phyloP scores from a whole-genome alignment of 2,797 vertebrate species.

The Pseudotriccus pelzelni region DNA sequence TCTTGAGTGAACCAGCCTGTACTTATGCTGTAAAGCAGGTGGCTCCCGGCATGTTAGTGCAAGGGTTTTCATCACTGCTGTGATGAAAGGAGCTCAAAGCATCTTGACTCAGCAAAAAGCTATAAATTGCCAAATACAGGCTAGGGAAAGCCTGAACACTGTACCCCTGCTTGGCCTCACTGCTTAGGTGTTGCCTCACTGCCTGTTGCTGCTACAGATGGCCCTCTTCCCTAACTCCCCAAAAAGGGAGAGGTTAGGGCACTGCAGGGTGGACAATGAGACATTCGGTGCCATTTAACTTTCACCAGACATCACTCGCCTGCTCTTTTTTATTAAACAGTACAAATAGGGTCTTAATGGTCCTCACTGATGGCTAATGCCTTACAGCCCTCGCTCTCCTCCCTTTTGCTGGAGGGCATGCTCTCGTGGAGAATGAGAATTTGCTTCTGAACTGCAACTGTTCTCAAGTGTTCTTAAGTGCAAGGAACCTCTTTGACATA shows the following conservation, averaged over 20 bases:
- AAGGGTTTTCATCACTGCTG: neutral
- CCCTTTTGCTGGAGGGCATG: neutral
- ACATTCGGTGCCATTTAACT: neutral
- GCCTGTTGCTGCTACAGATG: neutral
- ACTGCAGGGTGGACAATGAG: neutral
- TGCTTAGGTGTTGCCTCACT: neutral
- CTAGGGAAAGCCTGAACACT: neutral
- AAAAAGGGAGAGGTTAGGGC: neutral
- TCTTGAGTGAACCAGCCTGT: neutral
- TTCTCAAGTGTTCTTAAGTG: neutral
- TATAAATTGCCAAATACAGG: neutral
- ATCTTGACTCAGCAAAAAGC: neutral
- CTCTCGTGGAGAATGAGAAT: accelerated
- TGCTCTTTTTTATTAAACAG: neutral
- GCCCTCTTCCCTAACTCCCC: neutral
- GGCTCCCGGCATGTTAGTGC: neutral
- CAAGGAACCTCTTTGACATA: neutral
- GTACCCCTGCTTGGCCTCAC: neutral
- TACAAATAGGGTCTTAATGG: neutral
- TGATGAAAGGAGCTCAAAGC: neutral
- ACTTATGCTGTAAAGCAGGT: neutral
- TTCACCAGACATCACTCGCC: neutral
- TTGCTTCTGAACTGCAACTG: neutral
- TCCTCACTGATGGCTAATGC: neutral
- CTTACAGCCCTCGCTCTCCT: neutral